Conservation (phyloP, 2,888 invertebrate genomes). For the Synergus gifuensis region DNA sequence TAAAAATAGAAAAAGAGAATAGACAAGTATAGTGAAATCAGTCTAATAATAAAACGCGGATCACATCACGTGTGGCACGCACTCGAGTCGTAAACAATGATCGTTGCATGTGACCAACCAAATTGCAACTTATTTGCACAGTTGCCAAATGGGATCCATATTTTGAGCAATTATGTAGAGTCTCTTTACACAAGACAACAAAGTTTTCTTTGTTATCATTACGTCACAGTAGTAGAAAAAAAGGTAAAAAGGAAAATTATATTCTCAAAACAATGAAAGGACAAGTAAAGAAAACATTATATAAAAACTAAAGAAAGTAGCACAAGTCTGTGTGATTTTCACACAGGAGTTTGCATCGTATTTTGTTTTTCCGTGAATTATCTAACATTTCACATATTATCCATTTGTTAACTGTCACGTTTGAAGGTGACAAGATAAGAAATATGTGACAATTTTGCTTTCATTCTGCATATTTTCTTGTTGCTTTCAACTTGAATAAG, state of each 20-base stretch:
- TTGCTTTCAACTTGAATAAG: slow-evolving; percentile 7
- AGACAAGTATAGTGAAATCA: slow-evolving; percentile 25
- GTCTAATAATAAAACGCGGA: slow-evolving; percentile 11
- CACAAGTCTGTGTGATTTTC: too few species aligned
- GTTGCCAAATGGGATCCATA: not conserved
- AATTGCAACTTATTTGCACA: not conserved
- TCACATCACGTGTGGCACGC: slow-evolving; percentile 32
- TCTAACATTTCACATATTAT: too few species aligned
- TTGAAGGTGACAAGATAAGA: slow-evolving; percentile 5
- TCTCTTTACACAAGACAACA: not conserved
- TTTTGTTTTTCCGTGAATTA: too few species aligned
- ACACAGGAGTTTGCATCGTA: too few species aligned
- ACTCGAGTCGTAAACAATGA: slow-evolving; percentile 26
- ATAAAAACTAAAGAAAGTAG: too few species aligned
- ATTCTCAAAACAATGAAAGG: too few species aligned
- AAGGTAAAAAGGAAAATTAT: not conserved
- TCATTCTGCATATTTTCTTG: not conserved
- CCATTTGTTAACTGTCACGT: too few species aligned
- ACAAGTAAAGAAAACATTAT: too few species aligned
- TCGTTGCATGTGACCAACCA: not conserved
- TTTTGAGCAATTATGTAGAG: not conserved
- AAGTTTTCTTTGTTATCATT: too few species aligned
- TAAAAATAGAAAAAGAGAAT: slow-evolving; percentile 18
- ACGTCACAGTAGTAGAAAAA: too few species aligned
- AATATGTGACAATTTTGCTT: not conserved